A percentile compares a stretch with the other conserved stretches of the same genome.
These are phyloP conservation scores for Odontamblyopus rebecca DNA, from an alignment of 2,797 vertebrate genomes.

Conservation along the genomic window DNA sequence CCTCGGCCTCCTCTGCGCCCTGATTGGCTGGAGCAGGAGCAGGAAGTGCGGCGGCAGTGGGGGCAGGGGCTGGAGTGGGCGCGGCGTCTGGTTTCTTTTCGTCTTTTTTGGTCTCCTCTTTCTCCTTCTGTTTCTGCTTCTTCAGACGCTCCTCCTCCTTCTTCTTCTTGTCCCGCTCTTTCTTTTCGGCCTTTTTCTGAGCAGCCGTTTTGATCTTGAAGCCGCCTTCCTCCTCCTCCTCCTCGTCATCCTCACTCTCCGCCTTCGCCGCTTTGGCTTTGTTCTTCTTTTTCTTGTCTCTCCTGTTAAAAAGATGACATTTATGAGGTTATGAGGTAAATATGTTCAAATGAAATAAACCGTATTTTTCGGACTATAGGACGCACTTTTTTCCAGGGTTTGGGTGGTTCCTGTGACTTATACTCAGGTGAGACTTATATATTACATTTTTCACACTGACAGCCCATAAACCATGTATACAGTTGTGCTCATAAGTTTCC, in stretches of 20 bases:
- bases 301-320: conserved; percentile 35
- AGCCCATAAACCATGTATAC: too few relatives aligned
- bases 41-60: background rate
- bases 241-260: conserved; percentile 68
- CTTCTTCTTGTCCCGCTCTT: conserved; percentile 88
- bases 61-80: conserved; percentile 23
- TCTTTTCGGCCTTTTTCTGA: conserved; percentile 98
- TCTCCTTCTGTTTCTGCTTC: conserved; percentile 72
- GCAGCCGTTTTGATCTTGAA: conserved; percentile 95
- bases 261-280: conserved; percentile 70
- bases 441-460: too few relatives aligned
- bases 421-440: too few relatives aligned
- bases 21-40: background rate
- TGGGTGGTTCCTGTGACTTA: too few relatives aligned
- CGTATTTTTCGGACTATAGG: too few relatives aligned
- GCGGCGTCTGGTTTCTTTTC: conserved; percentile 48
- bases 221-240: conserved; percentile 70
- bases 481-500: too few relatives aligned
- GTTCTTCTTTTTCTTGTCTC: conserved; percentile 80
- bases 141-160: conserved; percentile 88
- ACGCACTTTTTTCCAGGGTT: too few relatives aligned
- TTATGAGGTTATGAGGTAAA: background rate
- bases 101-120: conserved; percentile 61
- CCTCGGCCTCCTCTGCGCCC: conserved; percentile 64
- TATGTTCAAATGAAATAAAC: too few relatives aligned